Evolutionary conservation across 1,140 invertebrate species (phyloP), one percentile per base, ranked within the genome.

Genomic region (Drosophila lacteicornis): DNA sequence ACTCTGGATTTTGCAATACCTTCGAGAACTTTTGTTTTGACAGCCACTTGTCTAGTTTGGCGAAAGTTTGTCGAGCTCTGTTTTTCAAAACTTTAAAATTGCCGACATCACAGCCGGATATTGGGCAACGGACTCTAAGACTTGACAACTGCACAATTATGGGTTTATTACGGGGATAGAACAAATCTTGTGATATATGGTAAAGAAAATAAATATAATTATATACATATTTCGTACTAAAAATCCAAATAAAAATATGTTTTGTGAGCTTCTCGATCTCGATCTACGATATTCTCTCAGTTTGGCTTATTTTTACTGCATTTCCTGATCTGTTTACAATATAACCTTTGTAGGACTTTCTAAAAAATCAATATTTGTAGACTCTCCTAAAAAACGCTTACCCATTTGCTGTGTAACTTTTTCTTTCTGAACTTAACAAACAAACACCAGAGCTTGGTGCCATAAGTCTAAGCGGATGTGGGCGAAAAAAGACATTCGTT

Each of bases 31-130:
- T 73, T 53, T 45, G 66, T 50, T 51, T 70, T 70, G 70, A 60
- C 70, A 71, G 55, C 46, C 67, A 51, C 67, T 71, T 71, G 55
- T 73, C 70, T 73, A 45, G 46, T 15, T 43, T 19, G 68, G 45
- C 3, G 3, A 73, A 73, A 60, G 22, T 71, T 74, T 71, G 9
- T n/a, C 25, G 9, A 43, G 69, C 51, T 43, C 27, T 69, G 50
- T 47, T 71, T 71, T 73, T 33, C 11, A 46, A 69, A 69, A 67
- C 63, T 69, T 67, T 69, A 45, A 69, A 69, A 69, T 73, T 71
- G 27, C 51, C 46, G 51, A 40, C 68, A 71, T 42, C 50, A 49
- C 50, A 68, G 40, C 66, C 13, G 25, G 38, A 68, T 36, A 43
- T 51, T 36, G 27, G 38, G 19, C 15, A 43, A 22, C 15, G 19